These are phyloP conservation scores for Zenarchopterus dispar DNA, from an alignment of 2,797 vertebrate genomes.

Conservation along the genomic window DNA sequence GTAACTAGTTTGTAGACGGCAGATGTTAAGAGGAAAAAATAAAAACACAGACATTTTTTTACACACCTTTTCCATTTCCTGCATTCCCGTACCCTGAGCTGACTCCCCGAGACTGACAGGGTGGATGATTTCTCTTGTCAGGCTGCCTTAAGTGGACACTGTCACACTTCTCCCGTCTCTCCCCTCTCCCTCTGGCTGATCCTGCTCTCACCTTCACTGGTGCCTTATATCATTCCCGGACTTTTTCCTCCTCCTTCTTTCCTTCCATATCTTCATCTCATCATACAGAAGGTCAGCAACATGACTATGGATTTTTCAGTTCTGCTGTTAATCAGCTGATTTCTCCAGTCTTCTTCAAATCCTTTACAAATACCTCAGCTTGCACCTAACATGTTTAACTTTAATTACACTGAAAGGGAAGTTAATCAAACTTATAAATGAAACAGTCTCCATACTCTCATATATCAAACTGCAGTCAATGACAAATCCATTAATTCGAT, in stretches of 20 bases:
- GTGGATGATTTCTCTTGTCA: slow-evolving; percentile 71
- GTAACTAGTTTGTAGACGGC: slow-evolving; percentile 11
- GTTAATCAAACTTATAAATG: too few species aligned
- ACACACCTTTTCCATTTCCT: slow-evolving; percentile 45
- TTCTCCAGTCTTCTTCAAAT: too few species aligned
- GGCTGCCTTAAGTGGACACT: slow-evolving; percentile 66
- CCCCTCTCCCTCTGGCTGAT: slow-evolving; percentile 36
- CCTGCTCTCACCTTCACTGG: slow-evolving; percentile 34
- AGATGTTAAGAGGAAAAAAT: slow-evolving; percentile 10
- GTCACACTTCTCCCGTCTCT: slow-evolving; percentile 44
- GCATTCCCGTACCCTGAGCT: slow-evolving; percentile 35
- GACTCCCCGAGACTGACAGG: slow-evolving; percentile 64
- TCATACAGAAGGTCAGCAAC: too few species aligned
- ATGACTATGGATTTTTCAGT: too few species aligned
- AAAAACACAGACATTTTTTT: slow-evolving; percentile 26
- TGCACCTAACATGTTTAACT: too few species aligned
- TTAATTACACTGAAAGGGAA: too few species aligned
- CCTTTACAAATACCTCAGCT: too few species aligned
- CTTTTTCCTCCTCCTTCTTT: slow-evolving; percentile 15
- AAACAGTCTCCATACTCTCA: too few species aligned
- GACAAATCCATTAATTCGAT: too few species aligned
- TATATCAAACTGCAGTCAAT: too few species aligned
- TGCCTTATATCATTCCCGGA: slow-evolving; percentile 15
- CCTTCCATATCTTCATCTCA: slow-evolving; percentile 17
- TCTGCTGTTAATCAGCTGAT: too few species aligned